These are phyloP conservation scores for Antechinus stuartii DNA, from an alignment of 2,113 vertebrate genomes.

Conservation along the genomic window DNA sequence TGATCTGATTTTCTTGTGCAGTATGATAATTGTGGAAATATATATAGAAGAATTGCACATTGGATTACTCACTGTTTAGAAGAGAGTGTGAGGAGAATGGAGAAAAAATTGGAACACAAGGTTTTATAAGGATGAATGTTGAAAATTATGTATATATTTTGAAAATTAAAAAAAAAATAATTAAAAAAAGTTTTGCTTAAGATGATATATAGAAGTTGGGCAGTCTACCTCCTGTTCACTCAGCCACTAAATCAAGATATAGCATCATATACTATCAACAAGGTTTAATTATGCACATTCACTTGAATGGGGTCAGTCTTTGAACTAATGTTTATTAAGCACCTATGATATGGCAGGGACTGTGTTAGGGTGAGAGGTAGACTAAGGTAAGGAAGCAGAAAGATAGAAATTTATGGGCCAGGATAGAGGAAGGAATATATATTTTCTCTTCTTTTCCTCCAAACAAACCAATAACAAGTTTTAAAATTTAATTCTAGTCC, in stretches of 20 bases:
- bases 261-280: background rate
- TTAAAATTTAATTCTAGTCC: background rate
- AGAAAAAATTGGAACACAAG: too few relatives aligned
- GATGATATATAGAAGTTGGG: background rate
- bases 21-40: too few relatives aligned
- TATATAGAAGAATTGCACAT: too few relatives aligned
- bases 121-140: too few relatives aligned
- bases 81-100: too few relatives aligned
- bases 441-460: background rate
- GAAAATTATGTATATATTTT: too few relatives aligned
- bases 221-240: background rate
- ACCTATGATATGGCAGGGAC: background rate
- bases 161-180: too few relatives aligned
- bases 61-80: too few relatives aligned
- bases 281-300: background rate
- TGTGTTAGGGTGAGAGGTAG: background rate
- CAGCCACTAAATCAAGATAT: background rate
- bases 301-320: background rate
- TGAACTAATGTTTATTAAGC: background rate
- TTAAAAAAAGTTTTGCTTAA: background rate
- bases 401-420: background rate
- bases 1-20: too few relatives aligned
- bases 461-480: background rate
- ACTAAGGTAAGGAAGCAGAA: background rate
- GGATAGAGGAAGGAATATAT: background rate